Conservation (phyloP, 2,888 invertebrate genomes). For the Sinhomidia bicolor region DNA sequence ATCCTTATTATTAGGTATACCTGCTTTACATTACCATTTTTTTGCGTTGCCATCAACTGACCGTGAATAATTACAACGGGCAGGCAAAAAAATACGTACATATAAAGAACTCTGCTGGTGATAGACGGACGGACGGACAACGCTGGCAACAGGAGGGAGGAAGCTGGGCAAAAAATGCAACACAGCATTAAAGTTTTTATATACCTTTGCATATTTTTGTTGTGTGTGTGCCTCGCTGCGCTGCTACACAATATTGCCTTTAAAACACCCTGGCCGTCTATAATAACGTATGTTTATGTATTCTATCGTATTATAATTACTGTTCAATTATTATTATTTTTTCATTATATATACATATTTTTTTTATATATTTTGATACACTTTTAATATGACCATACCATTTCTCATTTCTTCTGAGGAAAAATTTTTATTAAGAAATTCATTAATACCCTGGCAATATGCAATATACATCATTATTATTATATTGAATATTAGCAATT, state of each 20-base stretch:
- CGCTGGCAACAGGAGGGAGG: constrained; percentile 67
- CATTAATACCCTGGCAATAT: neutral
- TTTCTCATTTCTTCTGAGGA: neutral
- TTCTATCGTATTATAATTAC: no score
- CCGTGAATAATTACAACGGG: constrained; percentile 74
- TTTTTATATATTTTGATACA: neutral
- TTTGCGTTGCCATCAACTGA: constrained; percentile 67
- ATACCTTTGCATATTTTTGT: constrained; percentile 6
- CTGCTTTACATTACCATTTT: constrained; percentile 32
- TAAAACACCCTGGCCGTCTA: neutral
- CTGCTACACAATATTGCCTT: neutral
- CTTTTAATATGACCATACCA: neutral
- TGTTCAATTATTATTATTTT: constrained; percentile 1
- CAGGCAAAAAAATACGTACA: constrained; percentile 55
- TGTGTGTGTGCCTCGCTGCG: neutral
- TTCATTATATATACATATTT: neutral
- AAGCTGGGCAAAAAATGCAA: constrained; percentile 65
- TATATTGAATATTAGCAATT: neutral
- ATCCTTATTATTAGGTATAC: neutral
- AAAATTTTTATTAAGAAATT: neutral
- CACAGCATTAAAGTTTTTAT: neutral
- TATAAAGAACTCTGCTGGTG: constrained; percentile 36
- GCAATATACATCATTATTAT: neutral
- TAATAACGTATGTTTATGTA: neutral
- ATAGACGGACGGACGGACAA: constrained; percentile 53